Evolutionary conservation across 2,888 invertebrate genomes (phyloP).

Genomic region (Stenchaetothrips biformis): DNA sequence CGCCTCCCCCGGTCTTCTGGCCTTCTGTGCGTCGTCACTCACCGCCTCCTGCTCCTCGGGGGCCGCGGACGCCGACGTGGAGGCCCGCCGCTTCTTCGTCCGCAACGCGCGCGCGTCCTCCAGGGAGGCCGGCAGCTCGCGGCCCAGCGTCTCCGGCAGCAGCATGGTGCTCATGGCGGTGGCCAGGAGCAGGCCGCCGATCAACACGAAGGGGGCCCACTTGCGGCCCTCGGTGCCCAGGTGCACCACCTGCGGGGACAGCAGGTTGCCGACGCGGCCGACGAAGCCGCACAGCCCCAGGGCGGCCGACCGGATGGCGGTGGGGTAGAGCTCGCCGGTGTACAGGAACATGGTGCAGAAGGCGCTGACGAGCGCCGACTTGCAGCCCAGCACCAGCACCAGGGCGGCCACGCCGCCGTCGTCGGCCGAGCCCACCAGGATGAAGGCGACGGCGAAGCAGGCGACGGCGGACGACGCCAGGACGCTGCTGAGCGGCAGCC

Average conservation of each 20-base stretch:
- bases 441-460: constrained; percentile 45
- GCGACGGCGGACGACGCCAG: constrained; percentile 46
- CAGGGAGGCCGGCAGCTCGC: constrained; percentile 40
- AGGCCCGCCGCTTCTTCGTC: not conserved
- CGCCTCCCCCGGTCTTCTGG: too few relatives aligned
- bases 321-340: constrained; percentile 46
- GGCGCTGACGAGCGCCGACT: constrained; percentile 47
- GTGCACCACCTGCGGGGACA: constrained; percentile 46
- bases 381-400: constrained; percentile 45
- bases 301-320: constrained; percentile 45
- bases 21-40: too few relatives aligned
- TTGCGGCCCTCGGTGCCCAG: constrained; percentile 31
- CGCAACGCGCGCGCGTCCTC: constrained; percentile 31
- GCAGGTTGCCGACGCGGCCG: constrained; percentile 49
- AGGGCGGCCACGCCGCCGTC: constrained; percentile 39
- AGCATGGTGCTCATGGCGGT: constrained; percentile 38
- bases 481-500: constrained; percentile 46
- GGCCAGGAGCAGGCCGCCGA: constrained; percentile 35
- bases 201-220: constrained; percentile 35
- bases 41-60: not conserved
- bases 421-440: constrained; percentile 36
- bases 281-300: constrained; percentile 50
- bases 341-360: constrained; percentile 48
- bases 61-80: not conserved
- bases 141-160: constrained; percentile 41